Percentiles rank a stretch among this genome's conserved stretches.
Conservation (phyloP, 1,140 invertebrate species). For the Drosophila ironensis region DNA sequence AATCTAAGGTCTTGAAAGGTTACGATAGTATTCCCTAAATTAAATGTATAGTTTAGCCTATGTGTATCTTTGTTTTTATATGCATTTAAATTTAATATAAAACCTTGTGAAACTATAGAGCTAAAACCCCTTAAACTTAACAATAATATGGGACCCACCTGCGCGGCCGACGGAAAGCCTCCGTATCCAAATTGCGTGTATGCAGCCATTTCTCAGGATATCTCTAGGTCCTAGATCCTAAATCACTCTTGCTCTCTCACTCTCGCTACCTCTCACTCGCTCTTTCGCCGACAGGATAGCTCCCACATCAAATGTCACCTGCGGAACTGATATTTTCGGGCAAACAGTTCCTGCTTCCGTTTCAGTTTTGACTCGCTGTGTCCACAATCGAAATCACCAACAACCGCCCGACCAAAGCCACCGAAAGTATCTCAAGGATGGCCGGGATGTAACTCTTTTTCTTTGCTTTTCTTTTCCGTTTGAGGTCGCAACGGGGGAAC, state of each 20-base stretch:
- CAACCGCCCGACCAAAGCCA: constrained; percentile 44
- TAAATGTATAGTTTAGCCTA: no score
- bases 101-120: no score
- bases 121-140: no score
- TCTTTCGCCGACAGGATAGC: constrained; percentile 18
- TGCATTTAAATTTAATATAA: no score
- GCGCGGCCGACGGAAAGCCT: constrained; percentile 74
- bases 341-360: no score
- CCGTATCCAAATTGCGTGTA: constrained; percentile 80
- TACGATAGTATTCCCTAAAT: no score
- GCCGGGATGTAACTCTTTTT: constrained; percentile 5
- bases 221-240: constrained; percentile 14
- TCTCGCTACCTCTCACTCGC: background rate
- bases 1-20: no score
- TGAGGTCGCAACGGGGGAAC: background rate
- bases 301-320: constrained; percentile 35
- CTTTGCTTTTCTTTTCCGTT: background rate
- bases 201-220: constrained; percentile 59
- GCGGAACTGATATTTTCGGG: constrained; percentile 2
- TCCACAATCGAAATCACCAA: constrained; percentile 37
- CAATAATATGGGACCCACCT: constrained; percentile 53
- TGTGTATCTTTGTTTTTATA: no score
- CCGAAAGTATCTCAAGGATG: constrained; percentile 1
- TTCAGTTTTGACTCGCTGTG: constrained; percentile 35
- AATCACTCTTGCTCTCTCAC: background rate